Evolutionary conservation across 2,888 invertebrate species (phyloP).

Genomic region (Stenurella melanura): DNA sequence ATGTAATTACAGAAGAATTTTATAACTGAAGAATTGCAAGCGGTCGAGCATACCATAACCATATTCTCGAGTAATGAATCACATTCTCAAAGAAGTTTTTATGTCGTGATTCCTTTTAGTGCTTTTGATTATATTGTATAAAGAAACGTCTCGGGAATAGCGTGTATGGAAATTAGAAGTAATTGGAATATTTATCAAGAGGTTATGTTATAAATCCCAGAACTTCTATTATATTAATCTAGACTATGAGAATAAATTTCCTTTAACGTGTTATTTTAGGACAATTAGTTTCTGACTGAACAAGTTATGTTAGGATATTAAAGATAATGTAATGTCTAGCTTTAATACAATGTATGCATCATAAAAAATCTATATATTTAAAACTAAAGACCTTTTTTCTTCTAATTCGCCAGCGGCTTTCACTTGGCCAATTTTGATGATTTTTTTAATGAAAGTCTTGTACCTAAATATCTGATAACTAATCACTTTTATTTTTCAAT

Average conservation of each 20-base stretch:
- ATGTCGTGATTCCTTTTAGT: constrained; percentile 27
- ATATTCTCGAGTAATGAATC: constrained; percentile 43
- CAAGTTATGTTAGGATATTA: background rate
- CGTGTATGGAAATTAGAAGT: constrained; percentile 31
- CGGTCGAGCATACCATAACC: constrained; percentile 40
- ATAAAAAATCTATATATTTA: too few species aligned
- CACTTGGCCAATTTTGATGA: too few species aligned
- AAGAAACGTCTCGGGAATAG: constrained; percentile 23
- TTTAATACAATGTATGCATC: too few species aligned
- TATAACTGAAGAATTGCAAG: constrained; percentile 44
- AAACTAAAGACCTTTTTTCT: too few species aligned
- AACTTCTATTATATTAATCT: background rate
- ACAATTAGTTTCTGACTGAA: background rate
- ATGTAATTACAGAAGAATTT: constrained; percentile 47
- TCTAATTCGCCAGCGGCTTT: too few species aligned
- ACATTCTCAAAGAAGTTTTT: constrained; percentile 23
- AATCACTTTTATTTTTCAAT: too few species aligned
- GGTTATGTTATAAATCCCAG: constrained; percentile 5
- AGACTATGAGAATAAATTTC: background rate
- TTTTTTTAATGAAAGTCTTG: too few species aligned
- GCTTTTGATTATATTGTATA: constrained; percentile 19
- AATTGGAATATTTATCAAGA: constrained; percentile 36
- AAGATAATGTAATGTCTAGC: too few species aligned
- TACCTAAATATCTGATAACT: too few species aligned
- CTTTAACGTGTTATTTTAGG: background rate